Conservation (phyloP, 2,797 vertebrate genomes). For the Coluber constrictor region DNA sequence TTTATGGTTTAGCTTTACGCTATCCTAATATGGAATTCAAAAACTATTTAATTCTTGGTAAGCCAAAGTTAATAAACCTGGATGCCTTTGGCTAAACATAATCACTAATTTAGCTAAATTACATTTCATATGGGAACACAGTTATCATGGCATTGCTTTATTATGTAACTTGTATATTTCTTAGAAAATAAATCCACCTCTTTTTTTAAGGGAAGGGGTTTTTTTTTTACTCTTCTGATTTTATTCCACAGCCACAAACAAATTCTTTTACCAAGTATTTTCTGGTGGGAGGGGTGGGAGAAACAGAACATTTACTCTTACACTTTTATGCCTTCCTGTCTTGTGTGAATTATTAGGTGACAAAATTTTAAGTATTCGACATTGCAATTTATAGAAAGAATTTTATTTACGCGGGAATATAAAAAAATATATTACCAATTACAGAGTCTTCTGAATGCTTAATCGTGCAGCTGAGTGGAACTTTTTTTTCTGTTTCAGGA, state of each 20-base stretch:
- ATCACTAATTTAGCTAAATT: not conserved
- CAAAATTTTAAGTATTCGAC: conserved; percentile 55
- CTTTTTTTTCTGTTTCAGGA: not conserved
- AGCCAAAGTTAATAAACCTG: not conserved
- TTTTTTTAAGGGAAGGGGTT: not conserved
- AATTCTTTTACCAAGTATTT: not conserved
- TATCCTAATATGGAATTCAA: not conserved
- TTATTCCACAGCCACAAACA: not conserved
- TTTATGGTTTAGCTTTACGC: not conserved
- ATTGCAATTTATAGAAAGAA: conserved; percentile 55
- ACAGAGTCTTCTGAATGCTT: conserved; percentile 47
- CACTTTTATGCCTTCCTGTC: conserved; percentile 46
- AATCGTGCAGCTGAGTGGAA: conserved; percentile 48
- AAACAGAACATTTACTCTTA: conserved; percentile 34
- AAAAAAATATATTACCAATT: conserved; percentile 53
- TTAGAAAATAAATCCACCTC: not conserved
- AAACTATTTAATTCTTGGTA: not conserved
- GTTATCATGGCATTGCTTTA: not conserved
- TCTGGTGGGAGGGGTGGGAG: not conserved
- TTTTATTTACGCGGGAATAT: conserved; percentile 60
- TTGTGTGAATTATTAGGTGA: conserved; percentile 51
- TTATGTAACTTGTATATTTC: not conserved
- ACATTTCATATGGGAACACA: not conserved
- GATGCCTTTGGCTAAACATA: not conserved
- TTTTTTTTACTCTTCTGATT: not conserved